Conservation (phyloP, 23 tunicate genomes). For the Diplosoma virens region DNA sequence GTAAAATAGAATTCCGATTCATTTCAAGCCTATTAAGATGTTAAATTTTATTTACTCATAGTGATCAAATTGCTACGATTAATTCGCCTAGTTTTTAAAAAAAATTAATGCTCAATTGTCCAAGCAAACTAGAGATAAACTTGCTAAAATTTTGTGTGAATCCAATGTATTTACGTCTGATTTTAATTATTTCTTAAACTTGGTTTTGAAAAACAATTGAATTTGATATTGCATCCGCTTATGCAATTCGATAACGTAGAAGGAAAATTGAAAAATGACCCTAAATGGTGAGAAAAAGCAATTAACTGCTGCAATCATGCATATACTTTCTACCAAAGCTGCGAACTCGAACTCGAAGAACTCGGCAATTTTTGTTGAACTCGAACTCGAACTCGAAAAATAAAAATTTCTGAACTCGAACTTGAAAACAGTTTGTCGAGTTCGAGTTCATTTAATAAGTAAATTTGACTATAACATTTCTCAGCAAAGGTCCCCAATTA, state of each 20-base stretch:
- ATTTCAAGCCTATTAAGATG: neutral
- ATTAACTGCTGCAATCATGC: no score
- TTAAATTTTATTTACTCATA: neutral
- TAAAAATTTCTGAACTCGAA: no score
- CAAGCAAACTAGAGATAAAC: neutral
- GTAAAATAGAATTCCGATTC: conserved; percentile 9
- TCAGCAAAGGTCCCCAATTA: no score
- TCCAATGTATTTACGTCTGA: no score
- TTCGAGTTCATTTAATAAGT: no score
- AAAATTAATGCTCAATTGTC: neutral
- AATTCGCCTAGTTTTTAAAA: conserved; percentile 13
- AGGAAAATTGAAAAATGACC: no score
- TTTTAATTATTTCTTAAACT: neutral
- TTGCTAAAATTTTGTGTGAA: neutral
- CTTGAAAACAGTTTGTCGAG: no score
- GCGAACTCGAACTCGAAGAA: no score
- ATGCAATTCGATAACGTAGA: conserved; percentile 11
- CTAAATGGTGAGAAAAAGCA: neutral
- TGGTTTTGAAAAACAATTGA: neutral
- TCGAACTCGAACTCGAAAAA: no score
- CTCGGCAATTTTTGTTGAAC: no score
- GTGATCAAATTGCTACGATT: neutral
- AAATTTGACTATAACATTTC: no score
- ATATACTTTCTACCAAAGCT: no score
- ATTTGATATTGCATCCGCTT: conserved; percentile 4